Evolutionary conservation across 2,113 vertebrate species (phyloP), one percentile per base, ranked within the genome.

Genomic region (Otus sunia): DNA sequence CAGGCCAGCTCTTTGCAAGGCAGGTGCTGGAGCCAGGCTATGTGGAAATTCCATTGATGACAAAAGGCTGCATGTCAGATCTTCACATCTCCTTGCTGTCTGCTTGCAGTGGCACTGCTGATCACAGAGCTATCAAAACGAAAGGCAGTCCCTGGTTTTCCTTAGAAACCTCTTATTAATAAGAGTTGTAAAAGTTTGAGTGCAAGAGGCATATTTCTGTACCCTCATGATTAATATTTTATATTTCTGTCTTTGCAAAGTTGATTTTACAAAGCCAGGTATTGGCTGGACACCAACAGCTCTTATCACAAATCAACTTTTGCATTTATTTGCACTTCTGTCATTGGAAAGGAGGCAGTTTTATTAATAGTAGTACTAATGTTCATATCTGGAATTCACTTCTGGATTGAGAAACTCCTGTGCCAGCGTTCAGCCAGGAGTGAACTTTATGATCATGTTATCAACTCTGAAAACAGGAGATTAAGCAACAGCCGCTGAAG

Each of bases 401-500:
- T 92, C 89, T 71, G 86, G 66, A 62, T 94, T 93, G 84, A 96
- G 95, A 96, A 92, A 95, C 82, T 87, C 76, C 87, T 93, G 95
- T 91, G 92, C 93, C 95, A 87, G 47, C 3, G 0, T 95, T 96
- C 84, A 96, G 71, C 86, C 91, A 92, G 88, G 81, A 96, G 90
- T 58, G 88, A 97, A 97, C 93, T 97, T 97, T 97, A 97, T 94
- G 96, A 83, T 93, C 27, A 0, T 94, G 88, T 98, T 98, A 97
- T 98, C 97, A 95, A 16, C 90, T 83, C 92, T 90, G 93, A 90
- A 95, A 97, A 94, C 71, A 56, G 88, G 89, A 97, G 87, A 80
- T 92, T 97, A 97, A 95, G 88, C 85, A 96, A 93, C 41, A 96
- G 50, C 64, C 5, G 1, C 71, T 86, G 89, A 97, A 97, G 91